phyloP scores from a whole-genome alignment of 2,113 vertebrate genomes.

The Helogale parvula region DNA sequence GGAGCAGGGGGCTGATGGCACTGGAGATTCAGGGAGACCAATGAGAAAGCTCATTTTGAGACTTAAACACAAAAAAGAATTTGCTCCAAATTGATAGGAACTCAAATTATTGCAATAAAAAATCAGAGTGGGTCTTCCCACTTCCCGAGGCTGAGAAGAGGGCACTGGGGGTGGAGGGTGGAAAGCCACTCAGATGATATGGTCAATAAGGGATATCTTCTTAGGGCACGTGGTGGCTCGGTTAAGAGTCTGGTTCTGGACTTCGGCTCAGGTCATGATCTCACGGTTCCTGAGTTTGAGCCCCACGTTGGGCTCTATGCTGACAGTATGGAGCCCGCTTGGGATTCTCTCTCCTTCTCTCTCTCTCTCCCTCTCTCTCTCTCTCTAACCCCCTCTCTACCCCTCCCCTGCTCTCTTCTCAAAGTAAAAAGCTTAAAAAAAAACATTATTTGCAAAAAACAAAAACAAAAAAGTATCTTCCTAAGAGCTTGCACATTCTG shows the following conservation, averaged over 20 bases:
- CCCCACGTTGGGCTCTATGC: no score
- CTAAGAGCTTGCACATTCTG: not conserved
- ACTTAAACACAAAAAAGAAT: not conserved
- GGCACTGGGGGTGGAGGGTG: not conserved
- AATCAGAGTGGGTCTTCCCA: conserved; percentile 60
- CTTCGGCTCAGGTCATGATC: no score
- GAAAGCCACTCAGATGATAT: not conserved
- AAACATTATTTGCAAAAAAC: no score
- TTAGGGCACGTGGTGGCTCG: no score
- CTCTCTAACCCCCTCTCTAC: no score
- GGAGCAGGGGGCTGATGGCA: not conserved
- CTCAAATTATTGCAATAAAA: not conserved
- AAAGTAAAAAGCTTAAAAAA: no score
- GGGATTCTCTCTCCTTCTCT: no score
- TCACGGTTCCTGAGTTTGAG: no score
- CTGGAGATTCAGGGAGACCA: conserved; percentile 37
- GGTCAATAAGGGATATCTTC: not conserved
- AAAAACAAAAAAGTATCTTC: not conserved
- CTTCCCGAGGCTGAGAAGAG: not conserved
- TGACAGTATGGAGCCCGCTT: no score
- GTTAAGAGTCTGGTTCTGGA: no score
- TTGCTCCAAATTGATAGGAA: not conserved
- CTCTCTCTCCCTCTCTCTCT: no score
- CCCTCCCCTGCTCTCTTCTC: no score
- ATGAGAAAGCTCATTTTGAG: conserved; percentile 12